Percentiles rank a stretch among this genome's conserved stretches.
phyloP scores from a whole-genome alignment of 2,113 vertebrate genomes.

The Thamnaconus septentrionalis region DNA sequence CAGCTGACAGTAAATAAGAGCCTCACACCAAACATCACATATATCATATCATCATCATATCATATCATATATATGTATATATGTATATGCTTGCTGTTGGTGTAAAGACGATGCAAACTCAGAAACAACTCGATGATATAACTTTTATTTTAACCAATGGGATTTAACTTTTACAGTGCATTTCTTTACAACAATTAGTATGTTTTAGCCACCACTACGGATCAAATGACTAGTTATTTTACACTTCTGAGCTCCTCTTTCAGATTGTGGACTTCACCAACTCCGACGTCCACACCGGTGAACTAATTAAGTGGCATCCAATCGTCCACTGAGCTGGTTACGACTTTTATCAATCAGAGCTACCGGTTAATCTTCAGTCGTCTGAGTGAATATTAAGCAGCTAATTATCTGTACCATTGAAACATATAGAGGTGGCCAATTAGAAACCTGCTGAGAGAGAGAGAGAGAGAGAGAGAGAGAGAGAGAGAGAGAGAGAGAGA shows the following conservation, averaged over 20 bases:
- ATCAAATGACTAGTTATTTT: constrained; percentile 73
- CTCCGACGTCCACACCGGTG: constrained; percentile 52
- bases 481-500: constrained; percentile 48
- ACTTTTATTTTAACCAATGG: constrained; percentile 79
- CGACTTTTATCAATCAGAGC: constrained; percentile 37
- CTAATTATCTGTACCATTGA: constrained; percentile 70
- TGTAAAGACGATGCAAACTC: neutral
- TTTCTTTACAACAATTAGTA: constrained; percentile 80
- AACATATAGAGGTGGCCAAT: constrained; percentile 62
- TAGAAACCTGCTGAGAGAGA: constrained; percentile 64
- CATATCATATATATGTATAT: too few relatives aligned
- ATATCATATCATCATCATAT: too few relatives aligned
- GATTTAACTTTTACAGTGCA: constrained; percentile 81
- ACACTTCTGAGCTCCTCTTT: constrained; percentile 69
- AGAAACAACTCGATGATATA: constrained; percentile 60
- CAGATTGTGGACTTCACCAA: constrained; percentile 67
- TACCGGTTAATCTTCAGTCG: constrained; percentile 50
- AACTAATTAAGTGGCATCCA: constrained; percentile 51
- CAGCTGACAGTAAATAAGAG: too few relatives aligned
- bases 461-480: constrained; percentile 59
- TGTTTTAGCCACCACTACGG: constrained; percentile 74
- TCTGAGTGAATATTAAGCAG: constrained; percentile 63
- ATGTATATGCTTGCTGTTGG: neutral
- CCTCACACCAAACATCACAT: too few relatives aligned
- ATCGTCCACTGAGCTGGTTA: constrained; percentile 38